These are phyloP conservation scores for Salminus brasiliensis DNA, from an alignment of 2,113 vertebrate genomes.

Conservation along the genomic window DNA sequence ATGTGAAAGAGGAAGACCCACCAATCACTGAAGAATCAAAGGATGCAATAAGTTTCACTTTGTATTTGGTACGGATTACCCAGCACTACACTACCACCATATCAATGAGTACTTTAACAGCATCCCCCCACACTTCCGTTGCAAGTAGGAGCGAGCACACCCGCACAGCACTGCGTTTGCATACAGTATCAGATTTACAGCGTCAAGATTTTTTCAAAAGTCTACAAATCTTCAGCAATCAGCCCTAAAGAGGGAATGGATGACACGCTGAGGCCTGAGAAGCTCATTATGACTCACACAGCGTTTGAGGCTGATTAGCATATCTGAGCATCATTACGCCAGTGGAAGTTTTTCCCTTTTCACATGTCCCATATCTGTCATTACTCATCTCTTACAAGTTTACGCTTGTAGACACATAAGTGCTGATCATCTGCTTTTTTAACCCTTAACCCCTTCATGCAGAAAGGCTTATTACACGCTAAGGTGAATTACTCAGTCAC, in stretches of 20 bases:
- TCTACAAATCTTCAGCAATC: slow-evolving; percentile 3
- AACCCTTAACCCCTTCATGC: no score
- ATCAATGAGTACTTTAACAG: no score
- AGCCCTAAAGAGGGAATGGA: slow-evolving; percentile 4
- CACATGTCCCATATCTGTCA: not conserved
- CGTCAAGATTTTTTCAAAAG: not conserved
- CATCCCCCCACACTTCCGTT: not conserved
- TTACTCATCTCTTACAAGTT: not conserved
- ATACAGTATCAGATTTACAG: not conserved
- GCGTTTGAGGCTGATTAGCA: slow-evolving; percentile 13
- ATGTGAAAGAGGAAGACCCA: not conserved
- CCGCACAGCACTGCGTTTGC: not conserved
- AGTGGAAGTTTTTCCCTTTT: not conserved
- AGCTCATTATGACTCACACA: slow-evolving; percentile 5
- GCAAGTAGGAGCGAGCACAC: not conserved
- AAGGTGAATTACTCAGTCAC: no score
- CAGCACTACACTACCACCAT: no score
- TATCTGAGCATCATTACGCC: not conserved
- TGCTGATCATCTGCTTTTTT: no score
- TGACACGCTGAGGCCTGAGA: slow-evolving; percentile 9
- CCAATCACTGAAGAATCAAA: not conserved
- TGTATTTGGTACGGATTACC: not conserved
- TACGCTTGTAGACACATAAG: no score
- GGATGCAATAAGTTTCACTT: not conserved
- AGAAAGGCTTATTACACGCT: no score